Percentiles rank a stretch among this genome's conserved stretches.
Evolutionary conservation across 2,113 vertebrate genomes (phyloP).

Genomic region (Crotalus horridus): DNA sequence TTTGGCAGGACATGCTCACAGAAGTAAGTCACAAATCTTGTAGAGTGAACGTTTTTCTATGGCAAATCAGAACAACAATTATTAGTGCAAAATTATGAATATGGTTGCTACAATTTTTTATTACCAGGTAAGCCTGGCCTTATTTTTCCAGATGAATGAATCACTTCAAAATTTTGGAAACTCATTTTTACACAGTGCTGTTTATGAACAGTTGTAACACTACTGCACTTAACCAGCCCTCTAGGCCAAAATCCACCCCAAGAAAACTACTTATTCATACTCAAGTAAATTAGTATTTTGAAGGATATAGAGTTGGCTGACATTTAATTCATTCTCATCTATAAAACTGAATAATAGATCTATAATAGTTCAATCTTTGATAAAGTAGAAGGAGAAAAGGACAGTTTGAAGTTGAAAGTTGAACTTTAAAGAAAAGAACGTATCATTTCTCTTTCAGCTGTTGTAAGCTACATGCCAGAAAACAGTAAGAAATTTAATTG

Average conservation of each 20-base stretch:
- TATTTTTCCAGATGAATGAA: background rate
- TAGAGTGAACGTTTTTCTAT: slow-evolving; percentile 99
- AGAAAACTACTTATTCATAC: background rate
- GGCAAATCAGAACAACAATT: slow-evolving; percentile 28
- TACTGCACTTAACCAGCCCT: background rate
- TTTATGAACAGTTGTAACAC: background rate
- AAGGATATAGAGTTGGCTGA: too few relatives aligned
- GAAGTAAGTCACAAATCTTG: slow-evolving; percentile 95
- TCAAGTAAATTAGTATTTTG: background rate
- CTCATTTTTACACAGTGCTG: background rate
- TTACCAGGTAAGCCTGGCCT: background rate
- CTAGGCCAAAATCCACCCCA: background rate
- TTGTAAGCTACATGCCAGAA: background rate
- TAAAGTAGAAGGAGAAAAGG: background rate
- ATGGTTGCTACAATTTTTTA: background rate
- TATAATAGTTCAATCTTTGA: background rate
- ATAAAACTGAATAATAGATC: background rate
- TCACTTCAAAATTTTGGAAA: background rate
- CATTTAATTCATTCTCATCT: background rate
- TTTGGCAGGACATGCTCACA: slow-evolving; percentile 95
- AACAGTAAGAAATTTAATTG: background rate
- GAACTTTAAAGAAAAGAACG: background rate
- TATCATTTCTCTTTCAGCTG: background rate
- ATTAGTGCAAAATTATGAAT: background rate
- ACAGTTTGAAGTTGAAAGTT: background rate